A percentile compares a stretch with the other conserved stretches of the same genome.
Evolutionary conservation across 2,113 vertebrate species (phyloP).

Genomic region (Nematolebias whitei): DNA sequence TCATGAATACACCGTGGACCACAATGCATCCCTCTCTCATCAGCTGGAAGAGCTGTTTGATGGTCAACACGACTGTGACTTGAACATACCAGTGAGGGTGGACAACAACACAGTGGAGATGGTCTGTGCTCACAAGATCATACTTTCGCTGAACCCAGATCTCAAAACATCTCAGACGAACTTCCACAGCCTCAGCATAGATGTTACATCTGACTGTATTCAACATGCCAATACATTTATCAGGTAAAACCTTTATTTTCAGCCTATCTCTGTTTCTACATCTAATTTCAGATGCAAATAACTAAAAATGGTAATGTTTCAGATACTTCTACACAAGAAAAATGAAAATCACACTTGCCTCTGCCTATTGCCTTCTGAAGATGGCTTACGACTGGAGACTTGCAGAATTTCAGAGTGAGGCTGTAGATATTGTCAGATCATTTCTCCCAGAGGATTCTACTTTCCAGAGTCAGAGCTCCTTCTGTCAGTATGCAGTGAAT

Average conservation of each 20-base stretch:
- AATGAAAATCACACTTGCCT: slow-evolving; percentile 32
- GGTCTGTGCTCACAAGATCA: slow-evolving; percentile 66
- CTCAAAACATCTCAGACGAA: slow-evolving; percentile 22
- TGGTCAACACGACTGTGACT: slow-evolving; percentile 62
- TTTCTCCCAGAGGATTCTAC: slow-evolving; percentile 62
- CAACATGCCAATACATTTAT: slow-evolving; percentile 42
- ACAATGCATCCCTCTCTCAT: slow-evolving; percentile 12
- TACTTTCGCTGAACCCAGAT: slow-evolving; percentile 59
- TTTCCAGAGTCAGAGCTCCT: slow-evolving; percentile 36
- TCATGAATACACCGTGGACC: slow-evolving; percentile 1
- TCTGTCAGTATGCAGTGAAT: slow-evolving; percentile 55
- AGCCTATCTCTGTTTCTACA: no score
- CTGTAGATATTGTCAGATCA: slow-evolving; percentile 42
- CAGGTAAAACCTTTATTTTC: slow-evolving; percentile 38
- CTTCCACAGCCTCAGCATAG: slow-evolving; percentile 37
- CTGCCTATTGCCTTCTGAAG: slow-evolving; percentile 69
- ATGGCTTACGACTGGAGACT: slow-evolving; percentile 65
- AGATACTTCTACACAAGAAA: slow-evolving; percentile 76
- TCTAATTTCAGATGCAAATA: not conserved
- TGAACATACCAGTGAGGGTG: slow-evolving; percentile 47
- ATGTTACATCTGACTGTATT: slow-evolving; percentile 32
- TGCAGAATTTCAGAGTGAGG: slow-evolving; percentile 46
- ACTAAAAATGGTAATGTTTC: slow-evolving; percentile 19
- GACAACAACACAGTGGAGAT: not conserved
- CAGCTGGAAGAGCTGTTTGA: slow-evolving; percentile 50